phyloP scores from a whole-genome alignment of 1,140 invertebrate species.

The Aphis gossypii region DNA sequence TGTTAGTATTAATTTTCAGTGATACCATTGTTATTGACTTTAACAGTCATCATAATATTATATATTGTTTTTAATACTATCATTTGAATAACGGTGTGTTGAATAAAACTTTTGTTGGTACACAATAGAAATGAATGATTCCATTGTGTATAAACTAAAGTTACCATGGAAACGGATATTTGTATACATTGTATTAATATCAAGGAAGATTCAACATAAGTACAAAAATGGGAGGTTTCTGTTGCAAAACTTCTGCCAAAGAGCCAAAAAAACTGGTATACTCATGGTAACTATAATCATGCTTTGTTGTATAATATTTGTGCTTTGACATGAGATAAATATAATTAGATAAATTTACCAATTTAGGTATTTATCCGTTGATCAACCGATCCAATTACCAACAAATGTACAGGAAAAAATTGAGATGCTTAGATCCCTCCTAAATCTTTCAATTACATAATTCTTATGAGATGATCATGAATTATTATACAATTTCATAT shows the following conservation, averaged over 20 bases:
- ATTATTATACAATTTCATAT: neutral
- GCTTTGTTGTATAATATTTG: neutral
- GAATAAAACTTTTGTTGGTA: neutral
- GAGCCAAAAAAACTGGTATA: constrained; percentile 46
- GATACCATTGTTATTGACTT: neutral
- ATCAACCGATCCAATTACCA: accelerated
- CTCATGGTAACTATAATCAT: constrained; percentile 19
- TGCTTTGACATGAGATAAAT: neutral
- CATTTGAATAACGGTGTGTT: neutral
- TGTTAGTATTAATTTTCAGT: neutral
- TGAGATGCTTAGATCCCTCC: neutral
- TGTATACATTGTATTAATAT: neutral
- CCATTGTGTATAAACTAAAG: neutral
- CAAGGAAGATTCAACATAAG: neutral
- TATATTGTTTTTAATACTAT: neutral
- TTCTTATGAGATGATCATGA: neutral
- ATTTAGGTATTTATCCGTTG: neutral
- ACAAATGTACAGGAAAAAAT: neutral
- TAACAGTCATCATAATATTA: neutral
- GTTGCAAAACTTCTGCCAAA: neutral
- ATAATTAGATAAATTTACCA: neutral
- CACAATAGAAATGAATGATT: neutral
- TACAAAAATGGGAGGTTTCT: constrained; percentile 36
- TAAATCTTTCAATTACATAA: neutral
- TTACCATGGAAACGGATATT: neutral